Base-by-base conservation (phyloP, 2,888 invertebrate genomes). In the Panopea generosa region DNA sequence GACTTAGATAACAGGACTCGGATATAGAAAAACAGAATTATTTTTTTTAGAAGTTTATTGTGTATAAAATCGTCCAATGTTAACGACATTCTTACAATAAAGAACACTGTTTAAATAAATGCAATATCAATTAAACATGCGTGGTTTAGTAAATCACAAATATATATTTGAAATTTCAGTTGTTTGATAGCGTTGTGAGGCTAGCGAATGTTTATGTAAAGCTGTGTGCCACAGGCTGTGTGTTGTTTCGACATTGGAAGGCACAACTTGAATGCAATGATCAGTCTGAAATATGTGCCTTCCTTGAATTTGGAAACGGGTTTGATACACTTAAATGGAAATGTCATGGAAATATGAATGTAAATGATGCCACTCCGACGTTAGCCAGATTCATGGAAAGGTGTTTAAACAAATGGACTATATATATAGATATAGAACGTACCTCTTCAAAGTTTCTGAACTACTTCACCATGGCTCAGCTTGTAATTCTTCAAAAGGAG, bases 171-270 rank as follows among this genome's bases (percentile, higher is more conserved):
- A n/a, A n/a, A n/a, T 66, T 83, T 45, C 60, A 90, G 89, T 73
- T 86, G 40, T 84, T 86, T 62, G 88, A 90, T 74, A 83, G 86
- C 18, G 70, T 89, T 11, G 83, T 83, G 4, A 60, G 88, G 7
- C 75, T 90, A n/a, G 84, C 84, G 11, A 83, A 74, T 59, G 83
- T 84, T 6, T 89, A 84, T 82, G 67, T 85, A 4, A 79, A 87
- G 52, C 72, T 90, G 9, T 82, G 84, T 49, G 47, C 68, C 18
- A 84, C 84, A 33, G 90, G 90, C n/a, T 86, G 87, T 79, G 84
- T 89, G 24, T 73, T 90, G 27, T 90, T 90, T 70, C 73, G 84
- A 29, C 63, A 82, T 52, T 88, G 86, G 86, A 80, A 66, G n/a
- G 82, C 82, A 33, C 27, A 38, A 16, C 60, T 52, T 40, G 18